These are phyloP conservation scores for Andrena hattorfiana DNA, from an alignment of 2,888 invertebrate genomes.

Conservation along the genomic window DNA sequence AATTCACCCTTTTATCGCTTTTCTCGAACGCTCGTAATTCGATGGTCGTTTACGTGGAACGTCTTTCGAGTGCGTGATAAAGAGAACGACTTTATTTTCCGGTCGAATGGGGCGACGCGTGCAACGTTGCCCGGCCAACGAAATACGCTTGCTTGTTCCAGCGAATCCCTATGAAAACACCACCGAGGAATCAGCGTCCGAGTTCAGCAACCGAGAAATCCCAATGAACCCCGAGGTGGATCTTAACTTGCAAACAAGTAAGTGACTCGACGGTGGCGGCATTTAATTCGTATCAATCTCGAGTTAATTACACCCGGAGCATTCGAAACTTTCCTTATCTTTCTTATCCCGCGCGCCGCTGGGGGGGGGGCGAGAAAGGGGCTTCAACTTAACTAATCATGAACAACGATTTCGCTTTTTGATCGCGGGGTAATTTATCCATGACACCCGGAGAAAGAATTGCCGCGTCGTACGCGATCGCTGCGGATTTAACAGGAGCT, in stretches of 20 bases:
- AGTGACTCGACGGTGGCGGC: constrained; percentile 74
- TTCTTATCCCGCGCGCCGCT: constrained; percentile 26
- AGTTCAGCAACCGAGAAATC: constrained; percentile 86
- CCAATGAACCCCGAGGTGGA: constrained; percentile 86
- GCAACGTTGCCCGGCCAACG: constrained; percentile 36
- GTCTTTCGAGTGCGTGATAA: not conserved
- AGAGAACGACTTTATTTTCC: not conserved
- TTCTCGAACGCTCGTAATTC: too few relatives aligned
- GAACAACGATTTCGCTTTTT: constrained; percentile 20
- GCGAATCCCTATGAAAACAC: constrained; percentile 84
- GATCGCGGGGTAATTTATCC: constrained; percentile 2
- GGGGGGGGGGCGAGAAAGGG: not conserved
- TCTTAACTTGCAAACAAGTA: constrained; percentile 87
- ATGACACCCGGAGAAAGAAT: not conserved
- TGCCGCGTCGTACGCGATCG: not conserved
- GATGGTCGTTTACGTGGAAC: not conserved
- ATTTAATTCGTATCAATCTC: constrained; percentile 71
- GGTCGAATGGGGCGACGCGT: constrained; percentile 11
- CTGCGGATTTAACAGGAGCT: too few relatives aligned
- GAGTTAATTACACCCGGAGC: constrained; percentile 63
- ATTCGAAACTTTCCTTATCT: constrained; percentile 62
- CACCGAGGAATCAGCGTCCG: constrained; percentile 86
- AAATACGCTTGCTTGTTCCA: constrained; percentile 47
- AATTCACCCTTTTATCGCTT: too few relatives aligned
- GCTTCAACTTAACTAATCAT: constrained; percentile 22